These are phyloP conservation scores for Aphis gossypii DNA, from an alignment of 1,140 invertebrate genomes.

Conservation along the genomic window DNA sequence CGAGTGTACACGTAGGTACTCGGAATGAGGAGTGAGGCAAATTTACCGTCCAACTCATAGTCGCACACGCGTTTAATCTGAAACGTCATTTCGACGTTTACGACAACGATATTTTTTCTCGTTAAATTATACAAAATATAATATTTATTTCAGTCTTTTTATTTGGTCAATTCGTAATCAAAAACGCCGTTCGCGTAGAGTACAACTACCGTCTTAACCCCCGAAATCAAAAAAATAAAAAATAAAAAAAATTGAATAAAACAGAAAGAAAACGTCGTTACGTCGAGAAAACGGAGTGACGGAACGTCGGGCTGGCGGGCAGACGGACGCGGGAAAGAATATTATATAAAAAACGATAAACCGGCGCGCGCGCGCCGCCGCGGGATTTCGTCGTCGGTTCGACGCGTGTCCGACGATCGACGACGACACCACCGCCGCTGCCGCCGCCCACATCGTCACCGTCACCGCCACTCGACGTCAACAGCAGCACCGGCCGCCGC, in stretches of 20 bases:
- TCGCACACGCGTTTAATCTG: neutral
- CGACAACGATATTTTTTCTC: neutral
- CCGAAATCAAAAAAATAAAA: neutral
- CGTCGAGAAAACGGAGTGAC: neutral
- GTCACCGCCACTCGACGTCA: neutral
- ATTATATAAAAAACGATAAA: neutral
- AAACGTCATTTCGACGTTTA: no score
- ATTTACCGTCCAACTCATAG: neutral
- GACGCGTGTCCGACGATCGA: constrained; percentile 37
- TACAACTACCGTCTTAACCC: neutral
- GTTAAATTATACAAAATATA: no score
- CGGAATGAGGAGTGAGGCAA: no score
- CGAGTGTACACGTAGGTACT: neutral
- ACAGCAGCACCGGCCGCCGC: constrained; percentile 2
- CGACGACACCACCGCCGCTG: neutral
- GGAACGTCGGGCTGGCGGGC: no score
- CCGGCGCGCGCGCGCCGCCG: constrained; percentile 29
- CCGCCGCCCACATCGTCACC: neutral
- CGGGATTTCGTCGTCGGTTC: neutral
- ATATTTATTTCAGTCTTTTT: no score
- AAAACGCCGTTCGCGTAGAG: neutral
- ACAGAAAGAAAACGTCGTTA: neutral
- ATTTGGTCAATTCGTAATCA: neutral
- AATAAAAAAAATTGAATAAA: neutral
- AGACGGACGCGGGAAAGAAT: neutral